A percentile compares a stretch with the other conserved stretches of the same genome.
Conservation (phyloP, 2,797 vertebrate species). For the Okamejei kenojei region DNA sequence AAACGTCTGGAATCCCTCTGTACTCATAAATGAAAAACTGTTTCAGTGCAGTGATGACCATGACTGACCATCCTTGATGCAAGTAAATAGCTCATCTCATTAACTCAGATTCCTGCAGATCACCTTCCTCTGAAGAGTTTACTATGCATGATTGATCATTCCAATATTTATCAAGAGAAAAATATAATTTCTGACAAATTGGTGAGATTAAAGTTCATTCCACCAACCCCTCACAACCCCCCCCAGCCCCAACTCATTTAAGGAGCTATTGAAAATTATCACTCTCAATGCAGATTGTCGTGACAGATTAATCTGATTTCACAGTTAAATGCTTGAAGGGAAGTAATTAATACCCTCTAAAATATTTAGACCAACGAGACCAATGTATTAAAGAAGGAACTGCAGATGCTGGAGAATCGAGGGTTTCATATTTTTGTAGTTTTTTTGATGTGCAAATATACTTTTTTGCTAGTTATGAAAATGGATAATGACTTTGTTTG, state of each 20-base stretch:
- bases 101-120: background rate
- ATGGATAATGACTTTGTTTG: background rate
- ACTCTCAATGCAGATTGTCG: background rate
- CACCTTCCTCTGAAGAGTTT: background rate
- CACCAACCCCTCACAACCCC: background rate
- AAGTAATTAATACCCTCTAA: background rate
- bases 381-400: background rate
- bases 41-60: background rate
- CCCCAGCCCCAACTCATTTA: background rate
- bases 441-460: background rate
- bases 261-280: background rate
- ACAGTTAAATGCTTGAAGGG: background rate
- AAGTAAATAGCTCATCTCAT: constrained; percentile 11
- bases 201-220: background rate
- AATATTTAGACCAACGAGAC: background rate
- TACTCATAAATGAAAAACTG: background rate
- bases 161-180: background rate
- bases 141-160: background rate
- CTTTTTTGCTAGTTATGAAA: background rate
- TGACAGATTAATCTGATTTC: background rate
- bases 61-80: background rate
- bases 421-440: too few species aligned
- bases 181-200: background rate
- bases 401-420: too few species aligned
- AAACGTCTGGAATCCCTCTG: background rate